These are phyloP conservation scores for Muricea muricata DNA, from an alignment of 92 coral and sea anemone genomes.

Conservation along the genomic window DNA sequence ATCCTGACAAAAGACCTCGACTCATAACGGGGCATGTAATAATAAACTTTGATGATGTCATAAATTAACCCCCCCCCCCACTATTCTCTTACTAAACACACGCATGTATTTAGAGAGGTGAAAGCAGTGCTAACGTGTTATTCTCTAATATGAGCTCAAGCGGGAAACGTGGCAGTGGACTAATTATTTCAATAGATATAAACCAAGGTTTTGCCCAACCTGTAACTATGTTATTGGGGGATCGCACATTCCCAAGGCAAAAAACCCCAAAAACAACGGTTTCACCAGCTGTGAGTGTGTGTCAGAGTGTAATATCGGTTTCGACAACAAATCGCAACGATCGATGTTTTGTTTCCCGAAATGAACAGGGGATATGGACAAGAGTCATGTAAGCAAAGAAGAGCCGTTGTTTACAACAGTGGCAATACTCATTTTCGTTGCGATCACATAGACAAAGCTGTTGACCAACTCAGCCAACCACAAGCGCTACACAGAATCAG, in stretches of 20 bases:
- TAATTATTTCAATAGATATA: background rate
- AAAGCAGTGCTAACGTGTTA: background rate
- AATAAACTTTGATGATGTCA: no score
- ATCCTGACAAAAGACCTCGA: no score
- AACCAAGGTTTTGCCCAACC: background rate
- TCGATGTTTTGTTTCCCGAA: slow-evolving; percentile 24
- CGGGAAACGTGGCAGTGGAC: background rate
- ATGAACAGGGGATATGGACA: background rate
- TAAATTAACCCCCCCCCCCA: no score
- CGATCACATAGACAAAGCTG: slow-evolving; percentile 36
- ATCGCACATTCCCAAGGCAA: background rate
- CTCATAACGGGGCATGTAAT: no score
- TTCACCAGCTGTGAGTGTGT: background rate
- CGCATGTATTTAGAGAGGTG: no score
- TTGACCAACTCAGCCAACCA: background rate
- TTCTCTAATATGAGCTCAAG: background rate
- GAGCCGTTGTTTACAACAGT: background rate
- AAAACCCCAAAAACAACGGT: background rate
- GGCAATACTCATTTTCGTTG: background rate
- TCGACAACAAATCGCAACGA: slow-evolving; percentile 10
- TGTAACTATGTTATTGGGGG: background rate
- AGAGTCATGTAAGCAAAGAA: background rate
- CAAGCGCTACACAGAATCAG: background rate
- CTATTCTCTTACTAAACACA: no score
- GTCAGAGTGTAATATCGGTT: background rate